Conservation (phyloP, 2,888 invertebrate species). For the Halictus quadricinctus region DNA sequence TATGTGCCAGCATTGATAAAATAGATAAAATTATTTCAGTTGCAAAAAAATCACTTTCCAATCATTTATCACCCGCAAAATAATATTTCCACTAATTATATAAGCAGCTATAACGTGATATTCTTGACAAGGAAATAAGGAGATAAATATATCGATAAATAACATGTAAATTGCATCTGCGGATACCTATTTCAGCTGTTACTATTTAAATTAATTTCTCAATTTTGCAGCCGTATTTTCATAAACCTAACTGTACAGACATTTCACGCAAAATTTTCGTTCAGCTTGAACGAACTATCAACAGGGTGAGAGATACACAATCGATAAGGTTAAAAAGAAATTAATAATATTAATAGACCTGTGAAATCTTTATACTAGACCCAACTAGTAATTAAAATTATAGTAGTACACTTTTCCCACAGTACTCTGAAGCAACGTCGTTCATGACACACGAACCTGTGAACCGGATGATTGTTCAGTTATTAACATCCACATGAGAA, state of each 20-base stretch:
- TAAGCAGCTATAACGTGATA: background rate
- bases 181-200: background rate
- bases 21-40: background rate
- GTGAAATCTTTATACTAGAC: background rate
- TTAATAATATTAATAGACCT: background rate
- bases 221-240: background rate
- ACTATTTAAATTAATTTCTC: background rate
- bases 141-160: background rate
- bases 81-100: background rate
- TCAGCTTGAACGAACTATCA: background rate
- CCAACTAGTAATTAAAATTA: background rate
- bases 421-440: background rate
- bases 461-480: background rate
- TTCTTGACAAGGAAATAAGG: background rate
- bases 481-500: background rate
- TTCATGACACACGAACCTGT: background rate
- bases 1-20: background rate
- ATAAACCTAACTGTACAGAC: background rate
- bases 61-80: background rate
- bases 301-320: background rate
- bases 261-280: background rate
- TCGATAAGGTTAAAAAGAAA: background rate
- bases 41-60: background rate
- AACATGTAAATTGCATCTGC: background rate
- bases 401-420: background rate